A percentile compares a stretch with the other conserved stretches of the same genome.
These are phyloP conservation scores for Meloe dianella DNA, from an alignment of 2,888 invertebrate genomes.

Conservation along the genomic window DNA sequence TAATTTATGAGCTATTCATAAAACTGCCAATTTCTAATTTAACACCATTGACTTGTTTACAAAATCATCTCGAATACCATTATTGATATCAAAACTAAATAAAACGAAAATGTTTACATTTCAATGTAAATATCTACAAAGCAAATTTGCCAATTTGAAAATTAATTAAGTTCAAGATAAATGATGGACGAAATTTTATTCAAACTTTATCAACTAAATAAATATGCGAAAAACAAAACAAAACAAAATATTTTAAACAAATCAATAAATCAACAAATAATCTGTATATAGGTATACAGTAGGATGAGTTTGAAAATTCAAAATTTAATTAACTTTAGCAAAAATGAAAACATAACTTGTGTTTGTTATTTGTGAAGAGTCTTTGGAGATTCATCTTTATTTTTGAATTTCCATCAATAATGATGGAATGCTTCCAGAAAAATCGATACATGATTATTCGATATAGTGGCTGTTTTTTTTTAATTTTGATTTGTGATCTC, in stretches of 20 bases:
- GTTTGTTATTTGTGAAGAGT: background rate
- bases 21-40: too few relatives aligned
- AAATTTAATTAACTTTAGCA: background rate
- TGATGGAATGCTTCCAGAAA: background rate
- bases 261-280: background rate
- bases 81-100: too few relatives aligned
- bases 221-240: too few relatives aligned
- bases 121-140: too few relatives aligned
- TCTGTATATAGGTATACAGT: background rate
- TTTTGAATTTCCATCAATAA: background rate
- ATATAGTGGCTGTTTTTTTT: background rate
- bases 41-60: too few relatives aligned
- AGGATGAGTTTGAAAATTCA: background rate
- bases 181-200: too few relatives aligned
- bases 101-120: too few relatives aligned
- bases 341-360: background rate
- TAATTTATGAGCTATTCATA: too few relatives aligned
- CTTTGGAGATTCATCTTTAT: background rate
- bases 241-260: background rate
- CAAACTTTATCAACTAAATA: too few relatives aligned
- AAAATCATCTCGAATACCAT: too few relatives aligned
- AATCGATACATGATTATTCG: background rate
- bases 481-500: background rate
- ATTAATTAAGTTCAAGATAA: background rate
- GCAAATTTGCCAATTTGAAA: too few relatives aligned